Evolutionary conservation across 1,140 invertebrate genomes (phyloP).

Genomic region (Dryas iulia): DNA sequence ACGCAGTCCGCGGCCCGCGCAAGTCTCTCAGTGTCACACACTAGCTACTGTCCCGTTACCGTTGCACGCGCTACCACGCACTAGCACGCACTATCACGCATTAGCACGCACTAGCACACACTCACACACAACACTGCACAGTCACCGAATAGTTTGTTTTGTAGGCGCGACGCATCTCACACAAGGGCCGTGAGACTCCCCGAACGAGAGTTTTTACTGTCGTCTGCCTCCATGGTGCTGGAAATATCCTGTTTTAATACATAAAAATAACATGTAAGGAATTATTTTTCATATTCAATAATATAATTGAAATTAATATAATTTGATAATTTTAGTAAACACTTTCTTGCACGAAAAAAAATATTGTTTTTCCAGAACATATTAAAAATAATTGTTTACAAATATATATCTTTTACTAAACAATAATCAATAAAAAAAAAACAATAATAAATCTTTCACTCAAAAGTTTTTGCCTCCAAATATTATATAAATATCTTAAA

Average conservation of each 20-base stretch:
- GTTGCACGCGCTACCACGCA: background rate
- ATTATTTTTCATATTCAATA: background rate
- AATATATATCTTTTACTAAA: too few species aligned
- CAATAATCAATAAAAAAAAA: too few species aligned
- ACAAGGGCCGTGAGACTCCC: slow-evolving; percentile 71
- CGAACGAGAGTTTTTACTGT: slow-evolving; percentile 57
- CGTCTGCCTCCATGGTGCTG: slow-evolving; percentile 42
- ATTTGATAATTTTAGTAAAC: too few species aligned
- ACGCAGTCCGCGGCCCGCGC: slow-evolving; percentile 34
- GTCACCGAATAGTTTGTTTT: background rate
- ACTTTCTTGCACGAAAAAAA: too few species aligned
- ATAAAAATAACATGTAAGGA: background rate
- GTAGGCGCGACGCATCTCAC: slow-evolving; percentile 32
- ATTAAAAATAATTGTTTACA: too few species aligned
- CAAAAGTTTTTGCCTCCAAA: too few species aligned
- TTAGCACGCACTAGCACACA: background rate
- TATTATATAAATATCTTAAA: too few species aligned
- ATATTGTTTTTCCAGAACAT: too few species aligned
- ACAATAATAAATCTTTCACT: too few species aligned
- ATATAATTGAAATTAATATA: background rate
- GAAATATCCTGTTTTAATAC: slow-evolving; percentile 44
- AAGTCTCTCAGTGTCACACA: slow-evolving; percentile 40
- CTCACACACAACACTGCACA: background rate
- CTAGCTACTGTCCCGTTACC: background rate
- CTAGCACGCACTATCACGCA: background rate